Conservation (phyloP, 2,797 vertebrate species). For the Astyanax mexicanus region DNA sequence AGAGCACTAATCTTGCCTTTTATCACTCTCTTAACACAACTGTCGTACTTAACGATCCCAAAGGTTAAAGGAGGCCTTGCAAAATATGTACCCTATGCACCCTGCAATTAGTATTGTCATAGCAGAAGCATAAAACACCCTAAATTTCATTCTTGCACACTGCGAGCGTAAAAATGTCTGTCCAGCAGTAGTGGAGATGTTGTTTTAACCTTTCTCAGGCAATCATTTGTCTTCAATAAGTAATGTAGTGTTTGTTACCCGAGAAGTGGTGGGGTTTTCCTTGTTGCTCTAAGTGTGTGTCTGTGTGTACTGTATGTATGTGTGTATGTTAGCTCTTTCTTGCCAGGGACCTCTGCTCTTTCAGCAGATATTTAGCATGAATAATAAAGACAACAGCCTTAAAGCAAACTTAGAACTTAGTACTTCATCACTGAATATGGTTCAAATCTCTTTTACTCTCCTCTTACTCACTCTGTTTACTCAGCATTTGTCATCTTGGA, state of each 20-base stretch:
- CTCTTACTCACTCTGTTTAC: neutral
- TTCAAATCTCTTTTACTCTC: too few relatives aligned
- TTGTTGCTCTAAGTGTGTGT: conserved; percentile 23
- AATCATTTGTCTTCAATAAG: conserved; percentile 65
- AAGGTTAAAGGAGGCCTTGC: conserved; percentile 44
- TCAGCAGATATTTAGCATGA: neutral
- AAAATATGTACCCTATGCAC: conserved; percentile 47
- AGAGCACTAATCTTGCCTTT: conserved; percentile 47
- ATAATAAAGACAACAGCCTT: neutral
- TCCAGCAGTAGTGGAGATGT: conserved; percentile 57
- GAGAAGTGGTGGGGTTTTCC: conserved; percentile 52
- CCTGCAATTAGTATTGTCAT: conserved; percentile 57
- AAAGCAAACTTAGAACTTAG: neutral
- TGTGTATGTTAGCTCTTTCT: conserved; percentile 57
- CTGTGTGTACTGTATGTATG: too few relatives aligned
- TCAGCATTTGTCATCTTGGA: neutral
- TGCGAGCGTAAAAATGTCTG: conserved; percentile 39
- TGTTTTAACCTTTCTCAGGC: conserved; percentile 69
- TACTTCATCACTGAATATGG: neutral
- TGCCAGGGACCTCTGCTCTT: conserved; percentile 24
- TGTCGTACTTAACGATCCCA: conserved; percentile 29
- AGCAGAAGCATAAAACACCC: conserved; percentile 58
- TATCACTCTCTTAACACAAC: conserved; percentile 41
- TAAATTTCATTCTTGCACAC: conserved; percentile 37
- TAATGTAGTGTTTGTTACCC: conserved; percentile 62